These are phyloP conservation scores for Petrosia ficiformis DNA, from an alignment of 37 sponge, comb jelly and placozoan genomes.

Conservation along the genomic window DNA sequence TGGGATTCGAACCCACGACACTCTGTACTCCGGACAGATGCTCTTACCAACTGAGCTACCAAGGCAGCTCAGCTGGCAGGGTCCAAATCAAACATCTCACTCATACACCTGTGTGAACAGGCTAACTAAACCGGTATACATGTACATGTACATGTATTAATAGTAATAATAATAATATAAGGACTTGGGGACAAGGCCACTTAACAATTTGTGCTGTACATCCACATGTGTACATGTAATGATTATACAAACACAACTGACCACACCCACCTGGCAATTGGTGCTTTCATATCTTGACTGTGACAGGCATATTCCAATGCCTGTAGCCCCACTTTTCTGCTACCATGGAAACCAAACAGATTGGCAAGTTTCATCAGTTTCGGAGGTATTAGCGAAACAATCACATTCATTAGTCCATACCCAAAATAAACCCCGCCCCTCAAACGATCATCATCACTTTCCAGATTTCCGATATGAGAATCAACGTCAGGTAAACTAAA, in stretches of 20 bases:
- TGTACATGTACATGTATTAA: background rate
- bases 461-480: constrained; percentile 13
- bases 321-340: constrained; percentile 74
- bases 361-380: constrained; percentile 90
- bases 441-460: constrained; percentile 38
- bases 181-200: too few relatives aligned
- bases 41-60: too few relatives aligned
- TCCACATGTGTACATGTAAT: background rate
- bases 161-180: too few relatives aligned
- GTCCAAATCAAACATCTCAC: too few relatives aligned
- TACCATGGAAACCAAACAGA: constrained; percentile 92
- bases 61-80: too few relatives aligned
- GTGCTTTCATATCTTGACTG: constrained; percentile 87
- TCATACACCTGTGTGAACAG: too few relatives aligned
- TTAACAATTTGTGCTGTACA: background rate
- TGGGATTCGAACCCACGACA: too few relatives aligned
- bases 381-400: constrained; percentile 93
- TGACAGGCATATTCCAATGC: constrained; percentile 72
- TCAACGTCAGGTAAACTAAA: background rate
- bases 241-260: background rate
- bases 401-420: constrained; percentile 88
- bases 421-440: constrained; percentile 84
- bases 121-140: too few relatives aligned
- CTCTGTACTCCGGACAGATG: too few relatives aligned
- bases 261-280: constrained; percentile 72